phyloP scores from a whole-genome alignment of 1,140 invertebrate species.

The Drosophila ogumai region DNA sequence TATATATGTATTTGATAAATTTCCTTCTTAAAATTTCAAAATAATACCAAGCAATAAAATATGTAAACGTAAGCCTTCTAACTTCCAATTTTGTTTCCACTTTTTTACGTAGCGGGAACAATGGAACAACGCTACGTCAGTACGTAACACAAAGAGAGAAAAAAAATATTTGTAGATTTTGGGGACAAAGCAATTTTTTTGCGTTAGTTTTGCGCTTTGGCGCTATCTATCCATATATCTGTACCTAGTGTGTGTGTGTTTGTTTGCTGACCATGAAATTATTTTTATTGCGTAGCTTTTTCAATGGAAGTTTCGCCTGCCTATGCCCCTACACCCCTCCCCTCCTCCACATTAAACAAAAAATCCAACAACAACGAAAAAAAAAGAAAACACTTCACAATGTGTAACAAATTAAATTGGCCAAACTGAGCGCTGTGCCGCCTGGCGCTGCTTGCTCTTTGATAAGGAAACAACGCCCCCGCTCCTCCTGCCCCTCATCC shows the following conservation, averaged over 20 bases:
- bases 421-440: slow-evolving; percentile 21
- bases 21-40: neutral
- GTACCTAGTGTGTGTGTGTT: slow-evolving; percentile 20
- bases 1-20: neutral
- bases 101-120: neutral
- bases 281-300: slow-evolving; percentile 68
- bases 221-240: slow-evolving; percentile 19
- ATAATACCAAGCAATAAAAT: neutral
- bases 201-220: slow-evolving; percentile 47
- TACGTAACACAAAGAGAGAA: slow-evolving; percentile 13
- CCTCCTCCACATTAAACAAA: neutral
- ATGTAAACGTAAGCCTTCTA: neutral
- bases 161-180: slow-evolving; percentile 46
- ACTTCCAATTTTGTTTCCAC: neutral
- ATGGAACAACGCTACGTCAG: slow-evolving; percentile 4
- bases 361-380: neutral
- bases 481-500: neutral
- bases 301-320: slow-evolving; percentile 23
- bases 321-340: neutral
- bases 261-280: slow-evolving; percentile 73
- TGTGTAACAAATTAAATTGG: slow-evolving; percentile 66
- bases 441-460: slow-evolving; percentile 30
- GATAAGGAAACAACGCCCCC: slow-evolving; percentile 24
- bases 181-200: slow-evolving; percentile 58
- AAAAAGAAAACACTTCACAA: slow-evolving; percentile 25